Evolutionary conservation across 1,140 invertebrate genomes (phyloP).

Genomic region (Pemphigus obesinymphae): DNA sequence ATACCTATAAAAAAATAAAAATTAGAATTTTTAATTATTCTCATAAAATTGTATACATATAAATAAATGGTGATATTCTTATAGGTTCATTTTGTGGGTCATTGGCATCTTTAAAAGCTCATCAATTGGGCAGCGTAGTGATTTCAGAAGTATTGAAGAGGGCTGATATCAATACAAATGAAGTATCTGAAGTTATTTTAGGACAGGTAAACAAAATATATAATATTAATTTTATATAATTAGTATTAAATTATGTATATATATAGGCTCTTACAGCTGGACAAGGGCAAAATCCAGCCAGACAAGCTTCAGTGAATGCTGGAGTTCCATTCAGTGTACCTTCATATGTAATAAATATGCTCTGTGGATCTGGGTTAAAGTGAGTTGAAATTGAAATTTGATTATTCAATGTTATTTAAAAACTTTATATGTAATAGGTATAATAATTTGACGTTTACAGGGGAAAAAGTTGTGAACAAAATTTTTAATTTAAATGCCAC

Average conservation of each 20-base stretch:
- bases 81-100: conserved; percentile 67
- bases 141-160: conserved; percentile 68
- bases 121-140: conserved; percentile 69
- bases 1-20: too few relatives aligned
- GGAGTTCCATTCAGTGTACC: conserved; percentile 71
- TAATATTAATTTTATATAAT: not conserved
- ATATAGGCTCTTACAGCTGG: conserved; percentile 62
- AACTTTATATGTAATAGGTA: too few relatives aligned
- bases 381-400: conserved; percentile 49
- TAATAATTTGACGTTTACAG: too few relatives aligned
- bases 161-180: conserved; percentile 58
- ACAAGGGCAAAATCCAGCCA: conserved; percentile 80
- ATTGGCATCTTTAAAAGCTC: conserved; percentile 63
- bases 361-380: conserved; percentile 83
- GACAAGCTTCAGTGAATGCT: conserved; percentile 72
- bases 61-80: too few relatives aligned
- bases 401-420: too few relatives aligned
- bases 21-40: too few relatives aligned
- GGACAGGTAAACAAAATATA: conserved; percentile 63
- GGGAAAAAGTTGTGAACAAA: too few relatives aligned
- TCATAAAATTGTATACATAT: too few relatives aligned
- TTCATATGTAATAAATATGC: conserved; percentile 73
- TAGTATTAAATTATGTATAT: not conserved
- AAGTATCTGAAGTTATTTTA: conserved; percentile 79
- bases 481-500: not conserved